Conservation (phyloP, 2,113 vertebrate species). For the Fulica atra region DNA sequence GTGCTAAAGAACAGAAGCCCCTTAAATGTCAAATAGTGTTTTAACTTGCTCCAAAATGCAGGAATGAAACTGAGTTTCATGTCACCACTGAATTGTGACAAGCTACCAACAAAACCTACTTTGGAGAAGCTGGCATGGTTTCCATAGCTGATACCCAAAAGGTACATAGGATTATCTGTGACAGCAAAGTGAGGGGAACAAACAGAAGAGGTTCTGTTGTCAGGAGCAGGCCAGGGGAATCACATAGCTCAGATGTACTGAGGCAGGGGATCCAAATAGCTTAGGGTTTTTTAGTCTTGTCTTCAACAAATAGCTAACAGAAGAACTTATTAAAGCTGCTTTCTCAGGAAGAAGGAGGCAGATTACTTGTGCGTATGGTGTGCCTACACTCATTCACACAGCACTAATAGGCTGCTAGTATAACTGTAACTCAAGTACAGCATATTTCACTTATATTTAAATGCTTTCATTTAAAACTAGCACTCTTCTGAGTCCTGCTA, state of each 20-base stretch:
- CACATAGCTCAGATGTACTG: not conserved
- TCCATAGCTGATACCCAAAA: not conserved
- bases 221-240: not conserved
- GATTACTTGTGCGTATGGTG: not conserved
- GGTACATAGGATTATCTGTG: not conserved
- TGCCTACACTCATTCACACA: not conserved
- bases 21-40: not conserved
- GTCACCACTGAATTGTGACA: slow-evolving; percentile 13
- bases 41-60: slow-evolving; percentile 12
- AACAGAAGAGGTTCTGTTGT: not conserved
- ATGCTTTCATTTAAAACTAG: not conserved
- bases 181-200: not conserved
- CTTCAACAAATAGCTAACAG: not conserved
- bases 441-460: not conserved
- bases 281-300: not conserved
- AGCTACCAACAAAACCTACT: not conserved
- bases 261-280: not conserved
- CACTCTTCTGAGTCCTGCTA: not conserved
- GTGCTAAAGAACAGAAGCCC: not conserved
- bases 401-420: not conserved
- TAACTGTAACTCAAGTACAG: not conserved
- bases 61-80: not conserved
- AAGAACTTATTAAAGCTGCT: not conserved
- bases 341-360: not conserved
- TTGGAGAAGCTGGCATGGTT: not conserved